A percentile compares a stretch with the other conserved stretches of the same genome.
These are phyloP conservation scores for Papilio elwesi DNA, from an alignment of 2,888 invertebrate genomes.

Conservation along the genomic window DNA sequence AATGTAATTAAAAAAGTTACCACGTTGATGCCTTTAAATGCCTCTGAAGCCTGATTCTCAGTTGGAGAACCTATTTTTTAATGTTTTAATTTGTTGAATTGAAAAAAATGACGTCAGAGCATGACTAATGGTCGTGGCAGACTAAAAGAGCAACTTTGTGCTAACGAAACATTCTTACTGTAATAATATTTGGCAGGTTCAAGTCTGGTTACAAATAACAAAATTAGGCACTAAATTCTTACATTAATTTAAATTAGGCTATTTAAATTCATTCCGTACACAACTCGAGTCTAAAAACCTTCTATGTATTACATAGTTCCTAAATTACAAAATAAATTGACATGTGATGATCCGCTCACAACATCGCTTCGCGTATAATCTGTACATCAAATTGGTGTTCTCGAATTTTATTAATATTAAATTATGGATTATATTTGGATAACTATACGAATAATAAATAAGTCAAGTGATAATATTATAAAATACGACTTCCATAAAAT, in stretches of 20 bases:
- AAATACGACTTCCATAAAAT: slow-evolving; percentile 36
- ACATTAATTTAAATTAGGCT: slow-evolving; percentile 30
- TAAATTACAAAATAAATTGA: slow-evolving; percentile 35
- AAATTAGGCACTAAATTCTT: slow-evolving; percentile 44
- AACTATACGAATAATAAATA: slow-evolving; percentile 43
- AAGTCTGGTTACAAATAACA: slow-evolving; percentile 55
- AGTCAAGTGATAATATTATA: slow-evolving; percentile 40
- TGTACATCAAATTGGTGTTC: slow-evolving; percentile 63
- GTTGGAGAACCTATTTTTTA: slow-evolving; percentile 2
- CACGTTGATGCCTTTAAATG: too few relatives aligned
- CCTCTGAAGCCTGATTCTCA: not conserved
- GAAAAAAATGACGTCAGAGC: slow-evolving; percentile 7
- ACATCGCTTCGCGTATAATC: slow-evolving; percentile 38
- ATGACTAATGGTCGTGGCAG: not conserved
- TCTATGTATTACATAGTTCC: not conserved
- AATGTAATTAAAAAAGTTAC: not conserved
- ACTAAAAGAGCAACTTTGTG: slow-evolving; percentile 47
- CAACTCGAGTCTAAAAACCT: slow-evolving; percentile 10
- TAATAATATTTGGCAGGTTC: slow-evolving; percentile 75
- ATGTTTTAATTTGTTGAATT: not conserved
- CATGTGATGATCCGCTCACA: slow-evolving; percentile 24
- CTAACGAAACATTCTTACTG: slow-evolving; percentile 58
- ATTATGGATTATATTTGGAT: slow-evolving; percentile 43
- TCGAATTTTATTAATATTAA: slow-evolving; percentile 51
- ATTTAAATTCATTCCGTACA: slow-evolving; percentile 32